Percentiles rank a stretch among this genome's conserved stretches.
These are phyloP conservation scores for Heterohyrax brucei DNA, from an alignment of 2,797 vertebrate genomes.

Conservation along the genomic window DNA sequence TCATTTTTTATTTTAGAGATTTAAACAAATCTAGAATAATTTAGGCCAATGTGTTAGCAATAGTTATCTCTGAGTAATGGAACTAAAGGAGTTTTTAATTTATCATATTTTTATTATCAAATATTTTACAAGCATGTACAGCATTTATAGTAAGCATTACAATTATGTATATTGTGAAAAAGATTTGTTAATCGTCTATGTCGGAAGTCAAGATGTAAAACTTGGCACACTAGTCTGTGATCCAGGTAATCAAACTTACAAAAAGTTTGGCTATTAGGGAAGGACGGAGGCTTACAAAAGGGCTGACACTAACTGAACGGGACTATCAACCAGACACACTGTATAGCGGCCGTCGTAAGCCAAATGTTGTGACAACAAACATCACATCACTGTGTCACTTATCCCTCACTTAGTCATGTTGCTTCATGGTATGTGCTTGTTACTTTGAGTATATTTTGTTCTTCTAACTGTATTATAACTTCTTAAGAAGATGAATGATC, in stretches of 20 bases:
- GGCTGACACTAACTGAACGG: not conserved
- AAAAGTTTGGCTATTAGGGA: not conserved
- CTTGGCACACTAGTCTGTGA: conserved; percentile 1
- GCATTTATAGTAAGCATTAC: conserved; percentile 56
- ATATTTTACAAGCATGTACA: not conserved
- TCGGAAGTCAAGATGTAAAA: conserved; percentile 9
- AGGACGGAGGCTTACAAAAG: not conserved
- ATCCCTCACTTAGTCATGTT: not conserved
- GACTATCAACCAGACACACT: not conserved
- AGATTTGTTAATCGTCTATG: conserved; percentile 11
- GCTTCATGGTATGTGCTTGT: not conserved
- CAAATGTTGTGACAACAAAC: not conserved
- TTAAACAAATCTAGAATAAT: conserved; percentile 37
- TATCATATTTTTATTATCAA: conserved; percentile 27
- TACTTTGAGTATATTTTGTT: not conserved
- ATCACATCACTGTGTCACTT: not conserved
- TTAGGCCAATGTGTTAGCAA: not conserved
- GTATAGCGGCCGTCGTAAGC: not conserved
- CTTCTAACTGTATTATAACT: not conserved
- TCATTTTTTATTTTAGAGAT: conserved; percentile 51
- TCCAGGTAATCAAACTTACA: not conserved
- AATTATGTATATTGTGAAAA: conserved; percentile 47
- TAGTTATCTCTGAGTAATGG: not conserved
- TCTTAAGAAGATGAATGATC: not conserved
- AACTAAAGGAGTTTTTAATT: conserved; percentile 56